Evolutionary conservation across 2,797 vertebrate species (phyloP).

Genomic region (Sciaenops ocellatus): DNA sequence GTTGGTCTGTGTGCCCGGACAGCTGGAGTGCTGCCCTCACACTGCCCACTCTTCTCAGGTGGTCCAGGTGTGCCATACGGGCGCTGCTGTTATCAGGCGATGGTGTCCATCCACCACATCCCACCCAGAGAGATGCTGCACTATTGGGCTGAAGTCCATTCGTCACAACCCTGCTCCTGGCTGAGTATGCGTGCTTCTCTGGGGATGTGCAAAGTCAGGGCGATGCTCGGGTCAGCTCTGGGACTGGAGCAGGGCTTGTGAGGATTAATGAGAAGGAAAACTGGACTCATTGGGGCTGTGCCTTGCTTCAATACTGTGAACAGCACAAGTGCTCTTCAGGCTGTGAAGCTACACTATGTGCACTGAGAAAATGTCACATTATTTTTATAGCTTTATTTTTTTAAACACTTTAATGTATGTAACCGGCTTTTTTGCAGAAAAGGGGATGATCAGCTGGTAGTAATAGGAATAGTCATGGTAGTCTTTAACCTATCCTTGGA

Average conservation of each 20-base stretch:
- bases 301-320: slow-evolving; percentile 65
- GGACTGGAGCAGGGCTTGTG: slow-evolving; percentile 66
- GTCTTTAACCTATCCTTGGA: slow-evolving; percentile 19
- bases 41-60: slow-evolving; percentile 88
- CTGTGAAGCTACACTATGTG: slow-evolving; percentile 55
- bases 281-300: slow-evolving; percentile 36
- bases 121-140: slow-evolving; percentile 84
- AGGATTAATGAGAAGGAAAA: slow-evolving; percentile 1
- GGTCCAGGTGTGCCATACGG: slow-evolving; percentile 84
- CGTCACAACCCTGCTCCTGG: slow-evolving; percentile 83
- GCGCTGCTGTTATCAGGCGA: slow-evolving; percentile 90
- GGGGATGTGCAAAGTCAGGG: slow-evolving; percentile 85
- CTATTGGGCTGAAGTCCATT: slow-evolving; percentile 82
- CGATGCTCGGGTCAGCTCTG: slow-evolving; percentile 75
- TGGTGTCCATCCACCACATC: slow-evolving; percentile 89
- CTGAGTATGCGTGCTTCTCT: slow-evolving; percentile 81
- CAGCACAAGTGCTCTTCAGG: slow-evolving; percentile 69
- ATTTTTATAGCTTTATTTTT: slow-evolving; percentile 75
- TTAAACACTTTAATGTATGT: slow-evolving; percentile 46
- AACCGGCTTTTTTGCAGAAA: slow-evolving; percentile 32
- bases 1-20: slow-evolving; percentile 87
- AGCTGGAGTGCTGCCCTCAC: slow-evolving; percentile 87
- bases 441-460: slow-evolving; percentile 10
- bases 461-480: slow-evolving; percentile 7
- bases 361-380: slow-evolving; percentile 59